phyloP scores from a whole-genome alignment of 1,140 invertebrate genomes.

The Drosophila pruinosa region DNA sequence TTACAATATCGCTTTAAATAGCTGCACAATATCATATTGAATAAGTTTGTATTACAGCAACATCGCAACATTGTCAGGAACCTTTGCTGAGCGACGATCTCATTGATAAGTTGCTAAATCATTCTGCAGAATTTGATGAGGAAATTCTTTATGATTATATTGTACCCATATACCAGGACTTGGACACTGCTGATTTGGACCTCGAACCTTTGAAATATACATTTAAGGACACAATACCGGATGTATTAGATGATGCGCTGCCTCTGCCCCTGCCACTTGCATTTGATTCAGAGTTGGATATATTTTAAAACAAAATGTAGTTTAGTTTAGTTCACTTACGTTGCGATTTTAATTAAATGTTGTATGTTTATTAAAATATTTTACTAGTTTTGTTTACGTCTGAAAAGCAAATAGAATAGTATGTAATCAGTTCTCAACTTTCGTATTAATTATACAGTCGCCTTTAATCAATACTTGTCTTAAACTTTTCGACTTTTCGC shows the following conservation, averaged over 20 bases:
- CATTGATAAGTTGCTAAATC: background rate
- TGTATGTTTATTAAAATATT: background rate
- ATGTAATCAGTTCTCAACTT: background rate
- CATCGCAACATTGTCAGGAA: background rate
- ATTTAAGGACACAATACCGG: background rate
- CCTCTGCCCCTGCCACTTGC: background rate
- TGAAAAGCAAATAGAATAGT: background rate
- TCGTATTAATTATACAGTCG: background rate
- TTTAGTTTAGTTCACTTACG: background rate
- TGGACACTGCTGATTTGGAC: background rate
- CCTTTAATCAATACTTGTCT: background rate
- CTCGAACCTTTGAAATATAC: no score
- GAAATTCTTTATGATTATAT: background rate
- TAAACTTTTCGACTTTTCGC: background rate
- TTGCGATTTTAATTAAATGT: no score
- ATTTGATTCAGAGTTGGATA: background rate
- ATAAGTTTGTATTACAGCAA: background rate
- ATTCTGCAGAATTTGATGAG: background rate
- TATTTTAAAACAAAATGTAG: background rate
- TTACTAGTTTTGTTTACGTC: background rate
- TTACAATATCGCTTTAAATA: background rate
- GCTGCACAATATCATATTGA: no score
- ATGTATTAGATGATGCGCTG: background rate
- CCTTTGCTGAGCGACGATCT: slow-evolving; percentile 10
- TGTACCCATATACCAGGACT: background rate